phyloP scores from a whole-genome alignment of 1,140 invertebrate species.

The Schlechtendalia chinensis region DNA sequence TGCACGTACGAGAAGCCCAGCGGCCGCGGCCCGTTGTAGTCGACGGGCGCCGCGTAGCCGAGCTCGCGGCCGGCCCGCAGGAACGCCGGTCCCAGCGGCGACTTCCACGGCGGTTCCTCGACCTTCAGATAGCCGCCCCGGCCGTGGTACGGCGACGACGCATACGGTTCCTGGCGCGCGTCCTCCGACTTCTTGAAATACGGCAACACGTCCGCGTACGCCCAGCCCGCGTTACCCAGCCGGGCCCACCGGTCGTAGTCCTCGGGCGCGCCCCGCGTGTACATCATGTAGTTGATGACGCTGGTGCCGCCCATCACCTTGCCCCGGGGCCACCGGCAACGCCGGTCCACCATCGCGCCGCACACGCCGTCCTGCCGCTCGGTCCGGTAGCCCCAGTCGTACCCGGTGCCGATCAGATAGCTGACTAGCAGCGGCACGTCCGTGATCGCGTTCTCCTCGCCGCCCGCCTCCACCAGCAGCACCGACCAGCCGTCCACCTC shows the following conservation, averaged over 20 bases:
- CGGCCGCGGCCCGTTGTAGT: slow-evolving; percentile 64
- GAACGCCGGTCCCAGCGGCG: slow-evolving; percentile 59
- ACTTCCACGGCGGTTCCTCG: slow-evolving; percentile 64
- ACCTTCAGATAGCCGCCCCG: slow-evolving; percentile 70
- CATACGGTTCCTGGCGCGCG: slow-evolving; percentile 64
- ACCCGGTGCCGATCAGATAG: slow-evolving; percentile 65
- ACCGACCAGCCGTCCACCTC: slow-evolving; percentile 56
- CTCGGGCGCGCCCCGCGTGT: slow-evolving; percentile 67
- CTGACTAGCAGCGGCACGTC: slow-evolving; percentile 73
- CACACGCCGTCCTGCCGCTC: slow-evolving; percentile 69
- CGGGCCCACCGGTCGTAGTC: slow-evolving; percentile 73
- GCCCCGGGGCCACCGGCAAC: slow-evolving; percentile 71
- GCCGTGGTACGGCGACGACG: slow-evolving; percentile 59
- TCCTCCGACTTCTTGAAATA: slow-evolving; percentile 61
- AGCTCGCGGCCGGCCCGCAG: slow-evolving; percentile 61
- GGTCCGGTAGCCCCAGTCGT: slow-evolving; percentile 78
- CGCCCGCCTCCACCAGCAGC: slow-evolving; percentile 58
- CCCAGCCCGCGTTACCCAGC: slow-evolving; percentile 68
- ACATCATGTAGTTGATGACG: slow-evolving; percentile 80
- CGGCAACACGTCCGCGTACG: slow-evolving; percentile 60
- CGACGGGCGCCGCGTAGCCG: slow-evolving; percentile 60
- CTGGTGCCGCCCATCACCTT: slow-evolving; percentile 72
- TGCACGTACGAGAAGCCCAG: slow-evolving; percentile 66
- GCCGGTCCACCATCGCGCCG: slow-evolving; percentile 62
- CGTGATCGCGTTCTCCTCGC: slow-evolving; percentile 70